These are phyloP conservation scores for Phoeniculus purpureus DNA, from an alignment of 2,797 vertebrate genomes.

Conservation along the genomic window DNA sequence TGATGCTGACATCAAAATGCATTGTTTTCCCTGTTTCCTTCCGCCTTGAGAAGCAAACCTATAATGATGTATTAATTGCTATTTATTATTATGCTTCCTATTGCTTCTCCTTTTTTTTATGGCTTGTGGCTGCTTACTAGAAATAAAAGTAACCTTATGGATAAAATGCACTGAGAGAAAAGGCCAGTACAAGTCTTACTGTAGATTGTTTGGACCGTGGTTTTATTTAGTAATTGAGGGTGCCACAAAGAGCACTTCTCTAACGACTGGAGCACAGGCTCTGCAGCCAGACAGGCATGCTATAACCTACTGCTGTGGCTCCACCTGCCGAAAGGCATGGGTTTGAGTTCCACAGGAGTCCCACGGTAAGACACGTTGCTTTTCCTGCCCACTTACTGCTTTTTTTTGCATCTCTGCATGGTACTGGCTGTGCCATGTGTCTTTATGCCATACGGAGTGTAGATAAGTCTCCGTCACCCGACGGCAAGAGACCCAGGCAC, in stretches of 20 bases:
- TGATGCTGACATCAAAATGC: conserved; percentile 63
- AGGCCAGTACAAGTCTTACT: not conserved
- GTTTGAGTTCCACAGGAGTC: not conserved
- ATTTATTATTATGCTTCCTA: conserved; percentile 42
- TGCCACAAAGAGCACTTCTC: not conserved
- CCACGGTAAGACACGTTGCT: not conserved
- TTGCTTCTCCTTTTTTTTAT: not conserved
- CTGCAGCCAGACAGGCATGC: not conserved
- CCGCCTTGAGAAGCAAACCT: conserved; percentile 34
- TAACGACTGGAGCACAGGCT: not conserved
- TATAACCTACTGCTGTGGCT: conserved; percentile 67
- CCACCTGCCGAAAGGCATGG: conserved; percentile 62
- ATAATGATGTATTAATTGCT: conserved; percentile 67
- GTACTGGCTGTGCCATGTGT: not conserved
- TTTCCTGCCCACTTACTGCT: not conserved
- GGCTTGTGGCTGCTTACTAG: not conserved
- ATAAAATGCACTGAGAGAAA: not conserved
- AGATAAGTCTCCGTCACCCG: not conserved
- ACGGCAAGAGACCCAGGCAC: not conserved
- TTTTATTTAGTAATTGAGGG: not conserved
- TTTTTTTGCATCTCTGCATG: not conserved
- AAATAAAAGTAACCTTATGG: not conserved
- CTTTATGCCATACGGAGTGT: too few relatives aligned
- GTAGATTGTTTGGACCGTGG: not conserved
- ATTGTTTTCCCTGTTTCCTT: conserved; percentile 45